Evolutionary conservation across 2,888 invertebrate species (phyloP).

Genomic region (Prenolepis imparis): DNA sequence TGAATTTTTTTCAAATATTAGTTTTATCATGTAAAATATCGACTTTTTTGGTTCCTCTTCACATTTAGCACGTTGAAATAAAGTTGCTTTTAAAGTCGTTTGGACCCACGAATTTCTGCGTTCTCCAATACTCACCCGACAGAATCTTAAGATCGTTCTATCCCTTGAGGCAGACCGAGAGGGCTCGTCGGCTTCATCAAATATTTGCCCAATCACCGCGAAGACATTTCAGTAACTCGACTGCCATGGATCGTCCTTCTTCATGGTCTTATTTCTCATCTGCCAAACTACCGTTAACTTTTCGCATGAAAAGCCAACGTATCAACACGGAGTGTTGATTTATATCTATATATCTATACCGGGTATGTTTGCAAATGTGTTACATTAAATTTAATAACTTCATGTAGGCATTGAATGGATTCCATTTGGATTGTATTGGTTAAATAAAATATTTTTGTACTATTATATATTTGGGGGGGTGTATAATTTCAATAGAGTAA

Average conservation of each 20-base stretch:
- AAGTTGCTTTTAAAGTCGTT: conserved; percentile 55
- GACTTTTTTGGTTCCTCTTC: background rate
- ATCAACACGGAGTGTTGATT: conserved; percentile 40
- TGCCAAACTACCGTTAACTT: conserved; percentile 50
- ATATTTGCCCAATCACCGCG: conserved; percentile 86
- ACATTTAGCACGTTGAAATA: conserved; percentile 4
- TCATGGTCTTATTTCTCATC: conserved; percentile 67
- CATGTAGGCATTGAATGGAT: background rate
- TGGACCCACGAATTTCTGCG: conserved; percentile 63
- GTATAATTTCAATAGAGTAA: background rate
- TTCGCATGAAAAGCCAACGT: conserved; percentile 45
- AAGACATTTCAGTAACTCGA: conserved; percentile 85
- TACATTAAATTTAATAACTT: conserved; percentile 12
- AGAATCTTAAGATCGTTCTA: conserved; percentile 56
- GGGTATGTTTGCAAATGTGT: background rate
- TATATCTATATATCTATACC: background rate
- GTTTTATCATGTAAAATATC: background rate
- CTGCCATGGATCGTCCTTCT: conserved; percentile 79
- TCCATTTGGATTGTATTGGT: background rate
- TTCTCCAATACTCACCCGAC: conserved; percentile 63
- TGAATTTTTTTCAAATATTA: conserved; percentile 16
- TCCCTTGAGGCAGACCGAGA: conserved; percentile 71
- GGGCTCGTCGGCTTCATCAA: conserved; percentile 82
- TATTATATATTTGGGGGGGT: background rate
- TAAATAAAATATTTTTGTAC: background rate